Percentiles rank a stretch among this genome's conserved stretches.
Conservation (phyloP, 2,888 invertebrate genomes). For the Habrosyne pyritoides region DNA sequence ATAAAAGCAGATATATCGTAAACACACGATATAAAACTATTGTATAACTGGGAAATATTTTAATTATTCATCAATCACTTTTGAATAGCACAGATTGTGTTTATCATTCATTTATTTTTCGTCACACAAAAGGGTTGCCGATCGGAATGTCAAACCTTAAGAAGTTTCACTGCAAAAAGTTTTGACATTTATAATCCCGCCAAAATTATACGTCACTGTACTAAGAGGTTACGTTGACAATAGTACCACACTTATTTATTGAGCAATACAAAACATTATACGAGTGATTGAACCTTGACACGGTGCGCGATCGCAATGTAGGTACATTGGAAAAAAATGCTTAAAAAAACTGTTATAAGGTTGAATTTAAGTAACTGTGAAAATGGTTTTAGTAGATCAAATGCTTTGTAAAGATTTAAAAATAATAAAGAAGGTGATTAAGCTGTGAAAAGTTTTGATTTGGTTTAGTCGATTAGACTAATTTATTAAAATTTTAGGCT, state of each 20-base stretch:
- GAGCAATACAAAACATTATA: conserved; percentile 1
- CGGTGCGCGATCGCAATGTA: background rate
- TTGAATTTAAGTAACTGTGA: conserved; percentile 6
- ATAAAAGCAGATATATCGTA: too few relatives aligned
- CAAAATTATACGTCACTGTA: background rate
- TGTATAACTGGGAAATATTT: too few relatives aligned
- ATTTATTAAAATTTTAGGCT: too few relatives aligned
- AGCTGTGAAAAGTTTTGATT: background rate
- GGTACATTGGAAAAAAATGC: background rate
- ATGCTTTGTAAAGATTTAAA: background rate
- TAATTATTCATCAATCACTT: too few relatives aligned
- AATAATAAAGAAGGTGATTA: background rate
- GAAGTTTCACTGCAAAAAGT: too few relatives aligned
- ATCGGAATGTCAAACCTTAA: too few relatives aligned
- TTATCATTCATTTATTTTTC: too few relatives aligned
- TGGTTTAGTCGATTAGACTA: background rate
- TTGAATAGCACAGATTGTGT: too few relatives aligned
- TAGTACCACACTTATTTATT: conserved; percentile 1
- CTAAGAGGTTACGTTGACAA: background rate
- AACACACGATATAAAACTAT: too few relatives aligned
- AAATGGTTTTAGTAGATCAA: background rate
- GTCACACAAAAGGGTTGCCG: too few relatives aligned
- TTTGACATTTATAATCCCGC: background rate
- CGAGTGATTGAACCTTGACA: conserved; percentile 3
- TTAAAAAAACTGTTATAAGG: conserved; percentile 6